Evolutionary conservation across 2,113 vertebrate genomes (phyloP), one percentile per base, ranked within the genome.

Genomic region (Ovibos moschatus): DNA sequence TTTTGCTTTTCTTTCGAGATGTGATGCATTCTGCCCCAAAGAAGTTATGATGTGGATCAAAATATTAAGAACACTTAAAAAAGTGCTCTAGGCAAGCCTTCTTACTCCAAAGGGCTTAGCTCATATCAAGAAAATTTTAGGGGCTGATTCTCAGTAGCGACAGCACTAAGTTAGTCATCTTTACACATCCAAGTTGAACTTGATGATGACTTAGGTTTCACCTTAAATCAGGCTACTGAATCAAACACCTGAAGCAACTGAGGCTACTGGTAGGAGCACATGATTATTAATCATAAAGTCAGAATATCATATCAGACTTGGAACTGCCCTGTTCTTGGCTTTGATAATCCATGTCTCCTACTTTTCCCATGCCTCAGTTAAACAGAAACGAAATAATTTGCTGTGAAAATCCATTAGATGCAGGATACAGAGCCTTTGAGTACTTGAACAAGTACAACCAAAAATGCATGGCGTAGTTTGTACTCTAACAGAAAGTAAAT

Each of bases 211-310:
- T 85, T 81, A 62, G 84, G 94, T 97, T 93, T 98, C 94, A 50
- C n/a, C 88, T 96, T 97, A 60, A 91, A 74, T 81, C 53, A 94
- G 57, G 28, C 86, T 87, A 51, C 28, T 94, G 47, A 97, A 93
- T 85, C 64, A 95, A 93, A 97, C 50, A 81, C 40, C 89, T 62
- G 79, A 78, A 92, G 95, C 81, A 67, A 58, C 28, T 62, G n/a
- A 88, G 71, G 87, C 57, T 74, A 79, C 28, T 23, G 47, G 67
- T 82, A 36, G 47, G 23, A 97, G 89, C 89, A 83, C 58, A 91
- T 64, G 89, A 81, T 53, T 92, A 58, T 87, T 87, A 57, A 94
- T 97, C 94, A 62, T 62, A 89, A 87, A 79, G 60, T 55, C 25
- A n/a, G 92, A n/a, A 62, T 45, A n/a, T 78, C 78, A 62, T 45